phyloP scores from a whole-genome alignment of 2,888 invertebrate genomes.

The Tipula lateralis region DNA sequence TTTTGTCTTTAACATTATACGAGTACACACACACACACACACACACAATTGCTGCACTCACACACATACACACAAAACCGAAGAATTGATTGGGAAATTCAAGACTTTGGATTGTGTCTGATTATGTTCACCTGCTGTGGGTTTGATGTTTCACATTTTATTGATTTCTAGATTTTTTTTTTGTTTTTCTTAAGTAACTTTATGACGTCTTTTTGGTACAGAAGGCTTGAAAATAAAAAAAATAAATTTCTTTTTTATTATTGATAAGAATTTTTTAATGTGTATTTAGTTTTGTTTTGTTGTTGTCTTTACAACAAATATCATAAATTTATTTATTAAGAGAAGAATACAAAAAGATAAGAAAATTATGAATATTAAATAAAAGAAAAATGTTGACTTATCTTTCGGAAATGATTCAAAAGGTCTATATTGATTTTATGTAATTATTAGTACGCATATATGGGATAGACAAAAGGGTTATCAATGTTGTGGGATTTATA shows the following conservation, averaged over 20 bases:
- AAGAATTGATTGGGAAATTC: background rate
- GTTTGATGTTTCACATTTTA: constrained; percentile 19
- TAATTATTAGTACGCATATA: background rate
- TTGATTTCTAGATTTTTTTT: constrained; percentile 4
- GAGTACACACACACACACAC: background rate
- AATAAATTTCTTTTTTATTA: constrained; percentile 2
- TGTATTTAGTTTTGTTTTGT: background rate
- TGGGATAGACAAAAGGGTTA: background rate
- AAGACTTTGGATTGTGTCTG: constrained; percentile 26
- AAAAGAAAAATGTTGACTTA: background rate
- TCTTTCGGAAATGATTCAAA: constrained; percentile 28
- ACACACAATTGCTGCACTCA: background rate
- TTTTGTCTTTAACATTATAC: background rate
- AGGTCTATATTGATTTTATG: constrained; percentile 25
- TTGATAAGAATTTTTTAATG: background rate
- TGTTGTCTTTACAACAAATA: background rate
- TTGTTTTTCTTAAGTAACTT: background rate
- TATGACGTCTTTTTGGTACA: background rate
- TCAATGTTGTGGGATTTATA: background rate
- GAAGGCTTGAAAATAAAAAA: constrained; percentile 7
- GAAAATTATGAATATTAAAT: background rate
- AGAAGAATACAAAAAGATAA: background rate
- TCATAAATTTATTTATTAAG: background rate
- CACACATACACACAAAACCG: background rate
- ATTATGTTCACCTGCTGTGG: constrained; percentile 28